phyloP scores from a whole-genome alignment of 2,888 invertebrate species.

The Lamellibrachia columna region DNA sequence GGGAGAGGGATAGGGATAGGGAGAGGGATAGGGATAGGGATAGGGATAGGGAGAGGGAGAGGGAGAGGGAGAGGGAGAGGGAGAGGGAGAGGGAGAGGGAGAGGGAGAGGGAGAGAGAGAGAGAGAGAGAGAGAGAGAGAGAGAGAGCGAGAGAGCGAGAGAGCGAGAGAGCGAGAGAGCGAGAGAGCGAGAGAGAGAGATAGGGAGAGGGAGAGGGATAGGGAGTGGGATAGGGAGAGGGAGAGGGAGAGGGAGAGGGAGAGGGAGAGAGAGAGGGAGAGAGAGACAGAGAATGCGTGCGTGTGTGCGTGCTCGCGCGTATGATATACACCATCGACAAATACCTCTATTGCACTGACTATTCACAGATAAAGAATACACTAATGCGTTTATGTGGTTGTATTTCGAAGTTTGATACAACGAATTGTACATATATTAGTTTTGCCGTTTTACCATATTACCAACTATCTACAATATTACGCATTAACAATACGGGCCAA shows the following conservation, averaged over 20 bases:
- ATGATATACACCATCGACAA: background rate
- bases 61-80: slow-evolving; percentile 27
- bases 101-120: slow-evolving; percentile 34
- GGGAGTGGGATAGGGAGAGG: background rate
- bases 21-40: too few species aligned
- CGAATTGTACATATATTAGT: too few species aligned
- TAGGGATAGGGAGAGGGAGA: slow-evolving; percentile 31
- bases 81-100: slow-evolving; percentile 26
- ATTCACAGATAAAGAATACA: too few species aligned
- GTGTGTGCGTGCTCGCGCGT: background rate
- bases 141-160: slow-evolving; percentile 19
- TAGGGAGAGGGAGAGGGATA: slow-evolving; percentile 13
- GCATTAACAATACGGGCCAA: too few species aligned
- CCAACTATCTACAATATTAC: too few species aligned
- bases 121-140: slow-evolving; percentile 30
- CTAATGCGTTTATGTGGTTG: too few species aligned
- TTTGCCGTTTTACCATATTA: too few species aligned
- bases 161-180: slow-evolving; percentile 16
- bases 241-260: slow-evolving; percentile 23
- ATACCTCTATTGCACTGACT: too few species aligned
- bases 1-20: slow-evolving; percentile 29
- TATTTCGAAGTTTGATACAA: too few species aligned
- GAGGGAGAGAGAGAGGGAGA: slow-evolving; percentile 22
- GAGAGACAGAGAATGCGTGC: slow-evolving; percentile 17
- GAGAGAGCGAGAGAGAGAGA: background rate